Evolutionary conservation across 2,797 vertebrate genomes (phyloP).

Genomic region (Phoebastria nigripes): DNA sequence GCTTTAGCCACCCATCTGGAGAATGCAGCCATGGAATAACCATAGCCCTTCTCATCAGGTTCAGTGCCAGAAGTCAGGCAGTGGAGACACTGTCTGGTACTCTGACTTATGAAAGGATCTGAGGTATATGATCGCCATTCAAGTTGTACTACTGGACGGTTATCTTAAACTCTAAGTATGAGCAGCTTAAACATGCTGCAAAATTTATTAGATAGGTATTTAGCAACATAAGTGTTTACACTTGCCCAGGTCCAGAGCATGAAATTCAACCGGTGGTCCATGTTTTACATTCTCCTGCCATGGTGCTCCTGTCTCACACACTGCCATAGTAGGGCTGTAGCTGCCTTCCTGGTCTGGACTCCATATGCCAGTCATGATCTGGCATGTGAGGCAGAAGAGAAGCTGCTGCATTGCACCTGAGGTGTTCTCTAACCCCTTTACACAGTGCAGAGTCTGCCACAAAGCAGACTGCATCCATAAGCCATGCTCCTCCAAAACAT

Average conservation of each 20-base stretch:
- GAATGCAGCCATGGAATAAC: not conserved
- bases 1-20: not conserved
- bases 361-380: not conserved
- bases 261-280: not conserved
- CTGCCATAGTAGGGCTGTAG: not conserved
- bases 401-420: not conserved
- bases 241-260: not conserved
- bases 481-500: not conserved
- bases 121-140: not conserved
- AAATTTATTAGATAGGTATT: not conserved
- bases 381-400: not conserved
- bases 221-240: not conserved
- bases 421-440: not conserved
- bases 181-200: not conserved
- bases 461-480: not conserved
- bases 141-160: not conserved
- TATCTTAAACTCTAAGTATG: not conserved
- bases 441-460: accelerated
- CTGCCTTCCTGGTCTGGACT: not conserved
- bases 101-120: not conserved
- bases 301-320: not conserved
- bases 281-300: not conserved
- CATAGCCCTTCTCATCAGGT: not conserved
- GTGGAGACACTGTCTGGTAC: not conserved
- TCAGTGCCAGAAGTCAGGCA: not conserved